Base-by-base conservation (phyloP, 2,113 vertebrate genomes). In the Haemorhous mexicanus region DNA sequence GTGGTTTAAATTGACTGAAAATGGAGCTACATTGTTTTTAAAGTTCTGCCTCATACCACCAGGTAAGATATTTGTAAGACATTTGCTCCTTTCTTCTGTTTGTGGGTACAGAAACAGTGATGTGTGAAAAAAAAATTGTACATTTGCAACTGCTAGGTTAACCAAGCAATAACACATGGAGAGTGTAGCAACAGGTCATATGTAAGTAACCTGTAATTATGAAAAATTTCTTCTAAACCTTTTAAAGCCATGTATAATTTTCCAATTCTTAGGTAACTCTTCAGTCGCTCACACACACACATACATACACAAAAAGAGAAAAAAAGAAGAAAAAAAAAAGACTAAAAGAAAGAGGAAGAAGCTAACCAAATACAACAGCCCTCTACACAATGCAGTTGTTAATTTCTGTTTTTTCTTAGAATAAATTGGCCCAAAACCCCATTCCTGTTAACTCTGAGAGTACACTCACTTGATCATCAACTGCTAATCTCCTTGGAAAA, bases 381-480 rank as follows among this genome's bases (percentile, higher is more conserved):
- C 3, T 59, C 28, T 33, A 5, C 23, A 39, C 2, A 59, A 17
- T 4, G 5, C 11, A 49, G 27, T 33, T 9, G 8, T 21, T 67
- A 0, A 53, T 72, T 90, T 81, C 53, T 90, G 10, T 30, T 3
- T 41, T 50, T 44, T 12, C 33, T 83, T 47, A 55, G 30, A 63
- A 53, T 16, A 77, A 18, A 17, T 10, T 35, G 2, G 6, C 17
- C 4, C 4, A 41, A 75, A 23, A 2, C 0, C 4, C 0, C 4
- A 59, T 32, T 77, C 5, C 24, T 55, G 1, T 32, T 84, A 73
- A 55, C 22, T 41, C 16, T 77, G 33, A 37, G 9, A 24, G 15
- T 58, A 12, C 43, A 53, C 4, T 70, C 11, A 28, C 3, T 53
- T 35, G 6, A 26, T 23, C 32, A 53, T 7, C 20, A 53, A 11